A percentile compares a stretch with the other conserved stretches of the same genome.
phyloP scores from a whole-genome alignment of 2,797 vertebrate genomes.

The Crocidura indochinensis region DNA sequence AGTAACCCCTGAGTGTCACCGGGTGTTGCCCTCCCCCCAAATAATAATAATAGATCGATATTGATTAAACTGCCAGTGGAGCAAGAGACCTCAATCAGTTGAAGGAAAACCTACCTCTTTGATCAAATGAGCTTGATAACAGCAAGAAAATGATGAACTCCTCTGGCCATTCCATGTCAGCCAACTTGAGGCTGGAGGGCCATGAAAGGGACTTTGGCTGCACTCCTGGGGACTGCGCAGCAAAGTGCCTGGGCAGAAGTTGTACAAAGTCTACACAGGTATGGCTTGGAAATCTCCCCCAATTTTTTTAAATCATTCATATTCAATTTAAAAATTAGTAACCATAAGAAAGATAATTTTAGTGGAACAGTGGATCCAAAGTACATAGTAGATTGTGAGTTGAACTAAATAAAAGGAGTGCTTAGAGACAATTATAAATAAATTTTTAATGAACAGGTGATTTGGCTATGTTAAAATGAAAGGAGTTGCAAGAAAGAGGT shows the following conservation, averaged over 20 bases:
- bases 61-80: too few relatives aligned
- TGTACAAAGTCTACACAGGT: constrained; percentile 97
- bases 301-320: neutral
- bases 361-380: neutral
- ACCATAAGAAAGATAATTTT: constrained; percentile 10
- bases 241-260: constrained; percentile 96
- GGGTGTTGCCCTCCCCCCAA: too few relatives aligned
- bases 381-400: constrained; percentile 8
- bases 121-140: neutral
- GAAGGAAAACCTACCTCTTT: constrained; percentile 50
- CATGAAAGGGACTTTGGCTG: constrained; percentile 96
- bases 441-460: constrained; percentile 6
- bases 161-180: constrained; percentile 82
- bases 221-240: constrained; percentile 92
- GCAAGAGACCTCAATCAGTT: neutral
- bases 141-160: constrained; percentile 74
- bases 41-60: too few relatives aligned
- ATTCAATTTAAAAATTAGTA: neutral
- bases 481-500: neutral
- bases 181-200: constrained; percentile 94
- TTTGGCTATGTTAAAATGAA: constrained; percentile 25
- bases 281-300: too few relatives aligned
- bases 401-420: constrained; percentile 27
- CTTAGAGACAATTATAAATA: neutral
- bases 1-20: too few relatives aligned